phyloP scores from a whole-genome alignment of 2,113 vertebrate genomes.

The Lichenostomus cassidix region DNA sequence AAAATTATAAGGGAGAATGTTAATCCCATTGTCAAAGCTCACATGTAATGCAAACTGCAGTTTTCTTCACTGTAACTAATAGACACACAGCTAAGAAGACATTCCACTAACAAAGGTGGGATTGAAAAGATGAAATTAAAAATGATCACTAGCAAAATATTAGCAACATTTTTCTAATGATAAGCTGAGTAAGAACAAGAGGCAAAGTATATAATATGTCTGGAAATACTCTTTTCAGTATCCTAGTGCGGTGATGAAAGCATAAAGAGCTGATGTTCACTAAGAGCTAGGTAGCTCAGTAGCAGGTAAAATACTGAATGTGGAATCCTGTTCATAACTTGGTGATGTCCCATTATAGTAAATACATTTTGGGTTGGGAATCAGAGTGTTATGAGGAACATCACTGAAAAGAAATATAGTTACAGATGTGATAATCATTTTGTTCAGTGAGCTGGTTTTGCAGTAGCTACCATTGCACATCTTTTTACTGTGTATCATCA shows the following conservation, averaged over 20 bases:
- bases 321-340: background rate
- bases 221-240: background rate
- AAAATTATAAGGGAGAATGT: background rate
- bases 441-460: background rate
- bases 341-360: background rate
- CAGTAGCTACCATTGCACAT: background rate
- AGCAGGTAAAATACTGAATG: background rate
- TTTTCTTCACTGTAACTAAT: background rate
- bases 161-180: background rate
- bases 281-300: background rate
- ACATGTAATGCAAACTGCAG: background rate
- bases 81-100: background rate
- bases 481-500: conserved; percentile 14
- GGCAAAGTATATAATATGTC: background rate
- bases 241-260: background rate
- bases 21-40: background rate
- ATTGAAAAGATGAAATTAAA: background rate
- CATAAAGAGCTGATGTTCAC: background rate
- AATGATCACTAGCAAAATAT: background rate
- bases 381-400: background rate
- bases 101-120: background rate
- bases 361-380: background rate
- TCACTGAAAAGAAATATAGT: background rate
- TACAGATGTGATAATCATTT: background rate
- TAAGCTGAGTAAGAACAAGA: background rate